Base-by-base conservation (phyloP, 2,888 invertebrate species). In the Tenthredo notha region DNA sequence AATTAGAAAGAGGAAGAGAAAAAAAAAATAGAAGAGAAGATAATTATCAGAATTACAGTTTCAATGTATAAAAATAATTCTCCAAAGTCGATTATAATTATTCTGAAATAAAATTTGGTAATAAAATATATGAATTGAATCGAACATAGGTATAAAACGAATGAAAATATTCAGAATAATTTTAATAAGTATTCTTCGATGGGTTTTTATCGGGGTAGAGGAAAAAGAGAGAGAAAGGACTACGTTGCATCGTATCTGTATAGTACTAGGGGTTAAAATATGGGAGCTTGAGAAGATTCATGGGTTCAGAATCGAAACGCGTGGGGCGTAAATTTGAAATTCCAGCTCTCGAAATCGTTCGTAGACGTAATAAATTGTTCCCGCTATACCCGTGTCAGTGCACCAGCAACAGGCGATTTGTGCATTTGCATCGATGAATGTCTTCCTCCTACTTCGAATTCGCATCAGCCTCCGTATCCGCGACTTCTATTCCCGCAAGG, bases 351-450 rank as follows among this genome's bases (percentile, higher is more conserved):
- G 58, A 54, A 54, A 78, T 78, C 78, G 78, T 78, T 78, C 29
- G n/a, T 33, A 78, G 33, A 37, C n/a, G 80, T 61, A 2, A 80
- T 80, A 80, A 80, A 80, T 80, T 74, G 7, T 74, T 21, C 43
- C 74, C 43, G 7, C 12, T 40, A 21, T 10, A 15, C n/a, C 43
- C 50, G 47, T 50, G n/a, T 33, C 50, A n/a, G 50, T 77, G 77
- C 77, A 54, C 33, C 37, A 70, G 40, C 77, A 54, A 50, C 50
- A 50, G 75, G 50, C 75, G 72, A 74, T 74, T 72, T 40, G 21
- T 58, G 78, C 54, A 80, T 80, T 80, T 80, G 80, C 80, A 80
- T 80, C 80, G 80, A 80, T 21, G 80, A 80, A 61, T 25, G 61
- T 61, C 61, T 80, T 80, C 58, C 77, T 54, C 7, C 29, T 3